phyloP scores from a whole-genome alignment of 2,888 invertebrate species.

The Gryllus longicercus region DNA sequence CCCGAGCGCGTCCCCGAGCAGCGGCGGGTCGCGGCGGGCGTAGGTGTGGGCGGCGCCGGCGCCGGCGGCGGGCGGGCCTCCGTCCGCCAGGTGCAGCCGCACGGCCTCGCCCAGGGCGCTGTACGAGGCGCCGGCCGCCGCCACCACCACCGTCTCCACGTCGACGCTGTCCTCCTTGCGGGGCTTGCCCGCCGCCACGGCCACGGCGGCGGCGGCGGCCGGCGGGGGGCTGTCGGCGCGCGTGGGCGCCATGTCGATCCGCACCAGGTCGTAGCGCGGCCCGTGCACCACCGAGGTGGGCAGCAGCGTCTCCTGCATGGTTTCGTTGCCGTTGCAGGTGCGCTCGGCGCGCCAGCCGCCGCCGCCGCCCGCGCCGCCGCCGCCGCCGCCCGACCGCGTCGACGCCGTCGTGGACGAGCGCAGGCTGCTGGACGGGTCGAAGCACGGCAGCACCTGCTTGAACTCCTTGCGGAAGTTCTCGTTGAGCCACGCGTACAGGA shows the following conservation, averaged over 20 bases:
- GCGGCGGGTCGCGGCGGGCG: background rate
- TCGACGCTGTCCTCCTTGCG: slow-evolving; percentile 55
- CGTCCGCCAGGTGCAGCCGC: slow-evolving; percentile 32
- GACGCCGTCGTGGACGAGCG: slow-evolving; percentile 21
- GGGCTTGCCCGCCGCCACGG: slow-evolving; percentile 40
- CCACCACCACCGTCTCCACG: slow-evolving; percentile 56
- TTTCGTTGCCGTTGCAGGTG: slow-evolving; percentile 69
- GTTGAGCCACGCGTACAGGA: slow-evolving; percentile 93
- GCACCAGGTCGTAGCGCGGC: slow-evolving; percentile 25
- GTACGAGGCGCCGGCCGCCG: slow-evolving; percentile 36
- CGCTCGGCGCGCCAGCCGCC: slow-evolving; percentile 58
- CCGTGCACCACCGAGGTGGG: slow-evolving; percentile 45
- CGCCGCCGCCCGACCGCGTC: slow-evolving; percentile 26
- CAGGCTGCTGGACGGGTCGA: slow-evolving; percentile 47
- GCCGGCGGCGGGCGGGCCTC: slow-evolving; percentile 5
- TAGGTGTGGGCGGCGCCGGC: background rate
- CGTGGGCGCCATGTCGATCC: slow-evolving; percentile 12
- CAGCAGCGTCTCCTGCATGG: slow-evolving; percentile 64
- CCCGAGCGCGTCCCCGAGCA: background rate
- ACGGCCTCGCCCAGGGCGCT: slow-evolving; percentile 33
- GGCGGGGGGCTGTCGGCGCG: slow-evolving; percentile 47
- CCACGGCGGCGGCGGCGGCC: slow-evolving; percentile 54
- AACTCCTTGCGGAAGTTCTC: slow-evolving; percentile 91
- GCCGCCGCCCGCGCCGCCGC: slow-evolving; percentile 21
- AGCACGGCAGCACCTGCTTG: slow-evolving; percentile 61